Base-by-base conservation (phyloP, 2,113 vertebrate species). In the Hyla sarda region DNA sequence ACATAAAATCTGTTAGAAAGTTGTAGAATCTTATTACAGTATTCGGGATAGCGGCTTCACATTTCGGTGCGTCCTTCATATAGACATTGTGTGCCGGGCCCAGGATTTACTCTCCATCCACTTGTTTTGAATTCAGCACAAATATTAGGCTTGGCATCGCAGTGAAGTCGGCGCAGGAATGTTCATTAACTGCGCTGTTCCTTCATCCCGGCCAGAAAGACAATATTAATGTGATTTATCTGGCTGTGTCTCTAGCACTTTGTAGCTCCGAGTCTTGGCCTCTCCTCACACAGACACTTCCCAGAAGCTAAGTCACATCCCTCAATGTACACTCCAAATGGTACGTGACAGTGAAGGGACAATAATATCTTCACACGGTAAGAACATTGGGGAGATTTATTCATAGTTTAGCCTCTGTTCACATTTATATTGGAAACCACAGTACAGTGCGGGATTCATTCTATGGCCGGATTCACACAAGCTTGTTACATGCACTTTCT, bases 181-280 rank as follows among this genome's bases (percentile, higher is more conserved):
- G 25, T 1, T 85, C 60, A 82, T 67, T 62, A 81, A 37, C 28
- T 16, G 47, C 4, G 23, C 30, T 32, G 73, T 19, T 84, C 45
- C 52, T 69, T 34, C 32, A 56, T 30, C 23, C 14, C n/a, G n/a
- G 32, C 75, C 76, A 81, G 21, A 69, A 75, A 75, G 34, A 82
- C 56, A 54, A 71, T 54, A 54, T 54, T n/a, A 19, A 56, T 48
- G 21, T 85, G 83, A 78, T 45, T 79, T 65, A 79, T 69, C 16
- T 6, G 58, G 47, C n/a, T 52, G 58, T 19, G 4, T 50, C 30
- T 77, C 16, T 50, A 21, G 56, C 32, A 81, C 54, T 45, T 34
- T 84, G 56, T 50, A 48, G n/a, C 21, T 50, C n/a, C 21, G 48
- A 21, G 50, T 30, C 48, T 11, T 13, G 11, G 75, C 48, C n/a